Evolutionary conservation across 2,888 invertebrate species (phyloP).

Genomic region (Chrysolina americana): DNA sequence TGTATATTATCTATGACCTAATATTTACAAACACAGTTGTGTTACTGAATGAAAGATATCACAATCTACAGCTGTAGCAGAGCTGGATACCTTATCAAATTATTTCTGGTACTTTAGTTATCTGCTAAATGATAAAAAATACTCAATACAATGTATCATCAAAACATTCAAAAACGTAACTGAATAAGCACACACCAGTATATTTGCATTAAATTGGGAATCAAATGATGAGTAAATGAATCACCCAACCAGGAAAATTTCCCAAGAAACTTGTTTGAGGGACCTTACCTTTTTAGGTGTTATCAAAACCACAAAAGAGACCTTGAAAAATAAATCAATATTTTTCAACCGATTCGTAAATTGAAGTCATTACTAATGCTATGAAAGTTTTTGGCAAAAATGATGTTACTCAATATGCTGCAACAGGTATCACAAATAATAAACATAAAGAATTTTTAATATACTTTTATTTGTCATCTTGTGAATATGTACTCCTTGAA

Average conservation of each 20-base stretch:
- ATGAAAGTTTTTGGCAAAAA: background rate
- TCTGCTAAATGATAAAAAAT: background rate
- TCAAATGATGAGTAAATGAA: no score
- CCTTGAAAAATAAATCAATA: background rate
- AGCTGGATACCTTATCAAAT: background rate
- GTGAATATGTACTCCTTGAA: background rate
- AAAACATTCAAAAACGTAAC: background rate
- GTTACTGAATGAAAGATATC: slow-evolving; percentile 9
- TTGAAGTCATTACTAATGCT: background rate
- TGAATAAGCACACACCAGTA: background rate
- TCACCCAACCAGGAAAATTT: background rate
- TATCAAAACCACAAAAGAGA: no score
- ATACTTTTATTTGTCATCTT: background rate
- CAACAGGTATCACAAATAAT: slow-evolving; percentile 3
- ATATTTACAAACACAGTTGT: slow-evolving; percentile 13
- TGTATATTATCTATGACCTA: slow-evolving; percentile 2
- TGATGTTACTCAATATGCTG: background rate
- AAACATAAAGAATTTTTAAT: background rate
- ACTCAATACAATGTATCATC: background rate
- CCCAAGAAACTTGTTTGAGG: background rate
- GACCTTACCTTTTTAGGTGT: background rate
- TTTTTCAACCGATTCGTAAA: background rate
- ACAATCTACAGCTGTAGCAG: background rate
- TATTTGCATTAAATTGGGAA: no score
- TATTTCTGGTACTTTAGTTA: background rate